Evolutionary conservation across 2,888 invertebrate genomes (phyloP).

Genomic region (Lochmaea capreae): DNA sequence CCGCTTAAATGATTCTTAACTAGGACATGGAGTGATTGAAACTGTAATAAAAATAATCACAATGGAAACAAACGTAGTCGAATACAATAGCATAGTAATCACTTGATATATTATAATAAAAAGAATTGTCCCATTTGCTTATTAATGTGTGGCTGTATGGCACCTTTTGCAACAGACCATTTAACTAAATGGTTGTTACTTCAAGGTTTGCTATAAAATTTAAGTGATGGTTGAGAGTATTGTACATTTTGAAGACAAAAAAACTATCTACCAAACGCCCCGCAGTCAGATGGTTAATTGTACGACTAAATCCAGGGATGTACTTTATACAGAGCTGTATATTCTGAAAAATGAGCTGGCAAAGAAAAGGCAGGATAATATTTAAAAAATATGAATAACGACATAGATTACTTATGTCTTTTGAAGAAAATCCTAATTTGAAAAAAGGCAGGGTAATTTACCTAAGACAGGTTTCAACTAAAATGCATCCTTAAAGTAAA

Average conservation of each 20-base stretch:
- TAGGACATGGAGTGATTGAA: not conserved
- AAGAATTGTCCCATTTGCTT: constrained; percentile 9
- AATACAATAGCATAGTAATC: not conserved
- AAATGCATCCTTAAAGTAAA: too few species aligned
- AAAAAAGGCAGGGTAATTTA: too few species aligned
- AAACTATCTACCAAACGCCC: not conserved
- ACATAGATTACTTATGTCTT: too few species aligned
- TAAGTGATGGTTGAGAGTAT: not conserved
- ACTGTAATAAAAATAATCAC: not conserved
- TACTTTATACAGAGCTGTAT: too few species aligned
- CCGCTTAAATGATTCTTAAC: not conserved
- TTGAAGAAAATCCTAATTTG: too few species aligned
- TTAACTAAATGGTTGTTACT: not conserved
- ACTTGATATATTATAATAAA: not conserved
- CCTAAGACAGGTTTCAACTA: too few species aligned
- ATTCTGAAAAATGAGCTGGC: too few species aligned
- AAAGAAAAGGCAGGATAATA: too few species aligned
- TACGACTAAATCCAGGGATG: too few species aligned
- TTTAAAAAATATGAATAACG: too few species aligned
- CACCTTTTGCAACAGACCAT: not conserved
- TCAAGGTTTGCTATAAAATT: constrained; percentile 7
- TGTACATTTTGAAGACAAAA: not conserved
- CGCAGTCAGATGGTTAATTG: too few species aligned
- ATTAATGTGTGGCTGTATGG: constrained; percentile 2
- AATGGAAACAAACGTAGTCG: not conserved